These are phyloP conservation scores for Egretta garzetta DNA, from an alignment of 2,113 vertebrate genomes.

Conservation along the genomic window DNA sequence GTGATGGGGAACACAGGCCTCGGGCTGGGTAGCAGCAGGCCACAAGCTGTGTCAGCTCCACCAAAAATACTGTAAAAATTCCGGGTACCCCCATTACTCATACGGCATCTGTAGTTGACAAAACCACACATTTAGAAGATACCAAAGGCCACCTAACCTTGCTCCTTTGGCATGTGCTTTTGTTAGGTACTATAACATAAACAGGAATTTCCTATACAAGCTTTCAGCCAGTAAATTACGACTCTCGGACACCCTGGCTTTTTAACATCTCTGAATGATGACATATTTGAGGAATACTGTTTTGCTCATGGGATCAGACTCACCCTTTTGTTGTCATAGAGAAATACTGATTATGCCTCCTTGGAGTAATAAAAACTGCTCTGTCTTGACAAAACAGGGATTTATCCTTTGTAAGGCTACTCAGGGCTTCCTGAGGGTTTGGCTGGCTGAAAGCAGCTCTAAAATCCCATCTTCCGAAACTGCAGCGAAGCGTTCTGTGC, in stretches of 20 bases:
- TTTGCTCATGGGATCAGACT: constrained; percentile 23
- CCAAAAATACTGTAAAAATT: background rate
- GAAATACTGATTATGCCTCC: background rate
- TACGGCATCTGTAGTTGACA: background rate
- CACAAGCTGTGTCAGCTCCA: fast-evolving
- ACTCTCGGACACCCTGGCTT: background rate
- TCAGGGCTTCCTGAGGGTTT: background rate
- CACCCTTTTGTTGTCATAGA: constrained; percentile 34
- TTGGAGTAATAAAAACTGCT: background rate
- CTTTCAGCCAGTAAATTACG: background rate
- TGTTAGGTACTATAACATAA: background rate
- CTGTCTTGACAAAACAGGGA: background rate
- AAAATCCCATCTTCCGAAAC: background rate
- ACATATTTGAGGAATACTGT: background rate
- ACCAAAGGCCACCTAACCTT: background rate
- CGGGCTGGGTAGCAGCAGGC: fast-evolving
- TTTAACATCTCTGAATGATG: background rate
- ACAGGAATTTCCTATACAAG: background rate
- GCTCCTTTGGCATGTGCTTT: background rate
- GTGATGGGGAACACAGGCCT: background rate
- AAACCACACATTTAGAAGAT: background rate
- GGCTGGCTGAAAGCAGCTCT: background rate
- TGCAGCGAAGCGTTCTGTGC: background rate
- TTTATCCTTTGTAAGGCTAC: background rate
- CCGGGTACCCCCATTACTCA: background rate